A percentile compares a stretch with the other conserved stretches of the same genome.
Conservation (phyloP, 92 coral and sea anemone genomes). For the Parazoanthus swiftii region DNA sequence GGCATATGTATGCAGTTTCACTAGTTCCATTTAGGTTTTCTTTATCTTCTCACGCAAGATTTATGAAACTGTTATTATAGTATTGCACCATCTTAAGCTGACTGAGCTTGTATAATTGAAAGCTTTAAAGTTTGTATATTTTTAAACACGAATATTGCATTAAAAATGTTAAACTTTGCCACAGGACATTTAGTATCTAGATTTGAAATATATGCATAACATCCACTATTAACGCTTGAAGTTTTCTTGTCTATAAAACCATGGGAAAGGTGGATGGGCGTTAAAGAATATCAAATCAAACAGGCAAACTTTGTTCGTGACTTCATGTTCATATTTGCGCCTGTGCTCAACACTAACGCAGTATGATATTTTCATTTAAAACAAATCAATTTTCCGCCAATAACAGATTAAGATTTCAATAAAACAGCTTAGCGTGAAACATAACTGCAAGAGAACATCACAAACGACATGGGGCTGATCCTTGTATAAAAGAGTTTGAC, state of each 20-base stretch:
- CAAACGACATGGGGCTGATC: neutral
- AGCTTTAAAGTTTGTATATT: neutral
- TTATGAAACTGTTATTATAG: neutral
- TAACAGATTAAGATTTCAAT: neutral
- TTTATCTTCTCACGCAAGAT: neutral
- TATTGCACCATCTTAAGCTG: neutral
- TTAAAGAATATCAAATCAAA: neutral
- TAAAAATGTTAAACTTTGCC: neutral
- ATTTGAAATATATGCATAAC: neutral
- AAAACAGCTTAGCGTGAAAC: constrained; percentile 20
- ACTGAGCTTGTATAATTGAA: too few relatives aligned
- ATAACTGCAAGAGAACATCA: neutral
- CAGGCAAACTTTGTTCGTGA: neutral
- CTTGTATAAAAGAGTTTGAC: neutral
- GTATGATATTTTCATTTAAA: neutral
- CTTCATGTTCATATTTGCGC: neutral
- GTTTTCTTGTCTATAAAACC: neutral
- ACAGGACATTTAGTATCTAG: neutral
- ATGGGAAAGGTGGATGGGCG: too few relatives aligned
- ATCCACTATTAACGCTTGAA: neutral
- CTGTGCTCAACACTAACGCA: neutral
- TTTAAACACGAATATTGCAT: neutral
- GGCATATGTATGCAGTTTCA: neutral
- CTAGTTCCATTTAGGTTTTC: neutral
- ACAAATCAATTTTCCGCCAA: neutral